A percentile compares a stretch with the other conserved stretches of the same genome.
Conservation (phyloP, 92 coral and sea anemone species). For the Isaurus tuberculatus region DNA sequence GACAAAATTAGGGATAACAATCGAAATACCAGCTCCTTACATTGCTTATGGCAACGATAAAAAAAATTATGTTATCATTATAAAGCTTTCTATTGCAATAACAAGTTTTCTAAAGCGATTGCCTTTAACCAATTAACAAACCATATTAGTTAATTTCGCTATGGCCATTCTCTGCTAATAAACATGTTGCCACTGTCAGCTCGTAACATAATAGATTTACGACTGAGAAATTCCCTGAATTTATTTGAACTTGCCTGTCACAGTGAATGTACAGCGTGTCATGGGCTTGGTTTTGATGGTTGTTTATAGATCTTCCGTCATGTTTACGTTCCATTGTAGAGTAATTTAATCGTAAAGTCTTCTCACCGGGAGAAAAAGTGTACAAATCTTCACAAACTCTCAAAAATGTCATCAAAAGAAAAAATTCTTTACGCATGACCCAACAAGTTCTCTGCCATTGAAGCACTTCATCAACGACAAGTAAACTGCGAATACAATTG, state of each 20-base stretch:
- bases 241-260: slow-evolving; percentile 13
- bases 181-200: too few relatives aligned
- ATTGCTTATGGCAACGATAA: too few relatives aligned
- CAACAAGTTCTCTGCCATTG: slow-evolving; percentile 17
- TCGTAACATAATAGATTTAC: too few relatives aligned
- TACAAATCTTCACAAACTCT: slow-evolving; percentile 21
- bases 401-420: slow-evolving; percentile 36
- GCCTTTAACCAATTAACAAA: too few relatives aligned
- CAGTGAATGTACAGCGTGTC: not conserved
- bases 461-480: slow-evolving; percentile 27
- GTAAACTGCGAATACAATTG: not conserved
- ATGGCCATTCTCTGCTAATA: too few relatives aligned
- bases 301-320: not conserved
- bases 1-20: too few relatives aligned
- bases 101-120: too few relatives aligned
- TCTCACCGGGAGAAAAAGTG: not conserved
- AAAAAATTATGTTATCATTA: too few relatives aligned
- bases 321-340: slow-evolving; percentile 8
- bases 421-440: slow-evolving; percentile 54
- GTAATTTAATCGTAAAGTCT: not conserved
- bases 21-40: too few relatives aligned
- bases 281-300: not conserved
- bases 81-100: too few relatives aligned
- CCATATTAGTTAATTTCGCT: too few relatives aligned
- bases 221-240: too few relatives aligned